Base-by-base conservation (phyloP, 2,888 invertebrate species). In the Adelphocoris suturalis region DNA sequence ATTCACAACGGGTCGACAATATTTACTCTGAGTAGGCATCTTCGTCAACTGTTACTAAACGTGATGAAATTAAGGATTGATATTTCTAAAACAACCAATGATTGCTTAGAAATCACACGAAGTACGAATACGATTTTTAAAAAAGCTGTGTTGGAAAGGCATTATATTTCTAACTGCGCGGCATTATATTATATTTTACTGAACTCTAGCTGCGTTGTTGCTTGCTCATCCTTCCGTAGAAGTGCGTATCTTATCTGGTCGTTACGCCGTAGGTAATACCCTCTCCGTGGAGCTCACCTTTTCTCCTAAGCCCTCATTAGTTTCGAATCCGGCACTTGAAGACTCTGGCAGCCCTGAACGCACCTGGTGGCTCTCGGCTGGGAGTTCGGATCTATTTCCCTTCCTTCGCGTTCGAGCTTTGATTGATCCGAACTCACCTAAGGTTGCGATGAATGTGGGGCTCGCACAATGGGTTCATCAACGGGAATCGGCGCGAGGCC, bases 401-500 rank as follows among this genome's bases (percentile, higher is more conserved):
- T 46, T 11, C 46, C 16, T n/a, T 78, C 19, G 78, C n/a, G 78
- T 37, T 78, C 19, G 78, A 4, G 78, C 46, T 46, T 23, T 14
- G 82, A 82, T 82, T 82, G 82, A 82, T 27, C 52, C 52, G 14
- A 52, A n/a, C 23, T 85, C 19, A 55, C 61, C 57, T 19, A 23
- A 14, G 85, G 52, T 16, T 57, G n/a, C 16, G 19, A 37, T 37
- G 7, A 37, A 37, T 37, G 37, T 37, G 37, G 37, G n/a, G 61
- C 61, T 37, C 85, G 27, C 46, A 61, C 61, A 85, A 85, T 61
- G 55, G 85, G 85, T 61, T 85, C 85, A 85, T 85, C 85, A 85
- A 85, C 85, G 85, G 16, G 57, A 16, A 84, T 47, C 12, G 16
- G 37, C 78, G n/a, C 85, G 85, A 82, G 52, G 82, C 52, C 82